Conservation (phyloP, 2,888 invertebrate species). For the Cylindroiulus punctatus region DNA sequence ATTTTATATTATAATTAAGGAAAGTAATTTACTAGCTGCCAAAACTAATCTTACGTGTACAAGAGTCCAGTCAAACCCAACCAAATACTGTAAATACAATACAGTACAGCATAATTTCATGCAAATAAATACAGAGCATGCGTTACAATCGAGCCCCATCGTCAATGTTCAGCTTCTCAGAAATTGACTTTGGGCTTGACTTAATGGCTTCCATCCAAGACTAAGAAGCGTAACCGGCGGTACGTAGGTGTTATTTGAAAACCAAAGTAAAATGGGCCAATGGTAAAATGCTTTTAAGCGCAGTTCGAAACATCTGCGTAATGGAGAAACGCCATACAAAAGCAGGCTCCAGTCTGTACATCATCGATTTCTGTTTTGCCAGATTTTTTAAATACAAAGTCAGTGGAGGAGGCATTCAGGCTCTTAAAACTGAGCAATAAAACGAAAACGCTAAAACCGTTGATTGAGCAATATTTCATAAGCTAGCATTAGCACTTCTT, state of each 20-base stretch:
- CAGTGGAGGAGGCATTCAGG: not conserved
- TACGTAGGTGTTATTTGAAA: not conserved
- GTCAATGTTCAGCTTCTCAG: too few relatives aligned
- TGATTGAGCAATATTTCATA: conserved; percentile 18
- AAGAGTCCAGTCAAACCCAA: too few relatives aligned
- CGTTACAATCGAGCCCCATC: too few relatives aligned
- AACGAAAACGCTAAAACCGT: not conserved
- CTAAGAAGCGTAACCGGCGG: not conserved
- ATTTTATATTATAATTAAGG: too few relatives aligned
- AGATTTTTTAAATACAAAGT: not conserved
- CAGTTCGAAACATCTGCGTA: conserved; percentile 22
- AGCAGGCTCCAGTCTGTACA: not conserved
- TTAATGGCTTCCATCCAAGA: not conserved
- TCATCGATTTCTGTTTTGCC: conserved; percentile 6
- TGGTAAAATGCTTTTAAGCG: conserved; percentile 16
- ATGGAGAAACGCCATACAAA: not conserved
- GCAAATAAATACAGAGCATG: too few relatives aligned
- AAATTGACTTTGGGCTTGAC: not conserved
- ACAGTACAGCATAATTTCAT: too few relatives aligned
- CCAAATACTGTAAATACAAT: too few relatives aligned
- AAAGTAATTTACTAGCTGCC: too few relatives aligned
- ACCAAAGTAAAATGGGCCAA: not conserved
- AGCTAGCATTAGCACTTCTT: not conserved
- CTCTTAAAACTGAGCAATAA: not conserved
- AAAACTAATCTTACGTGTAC: too few relatives aligned